Conservation (phyloP, 2,113 vertebrate species). For the mouse (Mus musculus) region DNA sequence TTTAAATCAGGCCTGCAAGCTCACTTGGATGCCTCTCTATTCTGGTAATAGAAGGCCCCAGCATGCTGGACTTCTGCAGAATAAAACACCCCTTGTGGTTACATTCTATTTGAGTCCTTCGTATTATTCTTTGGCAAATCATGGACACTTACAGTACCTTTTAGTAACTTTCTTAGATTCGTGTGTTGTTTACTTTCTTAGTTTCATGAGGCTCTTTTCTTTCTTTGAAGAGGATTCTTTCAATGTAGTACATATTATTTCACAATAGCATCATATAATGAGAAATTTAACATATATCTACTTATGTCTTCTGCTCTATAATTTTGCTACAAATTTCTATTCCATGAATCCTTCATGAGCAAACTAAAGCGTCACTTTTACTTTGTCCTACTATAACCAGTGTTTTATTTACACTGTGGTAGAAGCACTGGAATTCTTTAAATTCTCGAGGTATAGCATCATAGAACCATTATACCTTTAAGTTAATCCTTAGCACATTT, state of each 20-base stretch:
- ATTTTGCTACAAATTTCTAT: background rate
- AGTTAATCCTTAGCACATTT: background rate
- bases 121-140: too few relatives aligned
- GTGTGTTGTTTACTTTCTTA: background rate
- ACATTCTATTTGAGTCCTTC: too few relatives aligned
- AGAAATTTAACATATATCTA: background rate
- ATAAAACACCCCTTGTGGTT: too few relatives aligned
- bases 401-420: background rate
- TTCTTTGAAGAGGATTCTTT: background rate
- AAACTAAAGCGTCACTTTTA: background rate
- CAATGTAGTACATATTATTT: background rate
- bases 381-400: background rate
- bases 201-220: background rate
- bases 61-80: too few relatives aligned
- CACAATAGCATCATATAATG: background rate
- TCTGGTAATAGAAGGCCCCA: too few relatives aligned
- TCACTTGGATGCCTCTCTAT: too few relatives aligned
- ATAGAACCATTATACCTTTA: background rate
- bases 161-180: background rate
- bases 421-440: background rate
- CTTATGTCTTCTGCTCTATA: background rate
- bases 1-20: too few relatives aligned
- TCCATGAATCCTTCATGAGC: background rate
- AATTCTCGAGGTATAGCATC: background rate
- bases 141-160: too few relatives aligned